phyloP scores from a whole-genome alignment of 1,140 invertebrate genomes.

The Bombus picipes region DNA sequence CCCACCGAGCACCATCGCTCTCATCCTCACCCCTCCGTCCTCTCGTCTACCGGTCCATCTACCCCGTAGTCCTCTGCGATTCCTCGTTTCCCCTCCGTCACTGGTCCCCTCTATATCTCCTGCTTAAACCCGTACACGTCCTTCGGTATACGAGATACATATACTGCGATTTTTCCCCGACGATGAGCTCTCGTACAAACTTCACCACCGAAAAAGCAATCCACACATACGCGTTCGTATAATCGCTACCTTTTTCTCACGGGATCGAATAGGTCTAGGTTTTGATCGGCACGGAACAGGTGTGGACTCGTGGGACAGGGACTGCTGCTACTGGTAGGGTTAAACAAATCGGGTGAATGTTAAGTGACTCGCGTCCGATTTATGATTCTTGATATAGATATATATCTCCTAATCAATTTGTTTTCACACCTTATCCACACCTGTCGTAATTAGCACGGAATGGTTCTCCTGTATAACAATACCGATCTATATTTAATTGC shows the following conservation, averaged over 20 bases:
- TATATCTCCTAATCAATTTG: not conserved
- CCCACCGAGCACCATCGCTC: conserved; percentile 1
- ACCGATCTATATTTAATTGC: not conserved
- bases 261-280: not conserved
- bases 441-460: not conserved
- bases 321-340: not conserved
- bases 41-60: not conserved
- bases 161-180: conserved; percentile 54
- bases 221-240: not conserved
- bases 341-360: conserved; percentile 11
- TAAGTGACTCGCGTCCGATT: conserved; percentile 1
- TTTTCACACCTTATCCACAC: not conserved
- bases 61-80: not conserved
- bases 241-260: conserved; percentile 21
- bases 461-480: not conserved
- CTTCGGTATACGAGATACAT: conserved; percentile 47
- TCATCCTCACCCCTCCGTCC: not conserved
- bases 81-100: not conserved
- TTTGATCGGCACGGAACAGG: conserved; percentile 19
- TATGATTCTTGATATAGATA: not conserved
- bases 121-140: conserved; percentile 64
- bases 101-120: conserved; percentile 9
- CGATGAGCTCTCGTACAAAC: not conserved
- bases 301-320: not conserved
- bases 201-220: not conserved